Base-by-base conservation (phyloP, 1,140 invertebrate genomes). In the Drosophila mauritiana region DNA sequence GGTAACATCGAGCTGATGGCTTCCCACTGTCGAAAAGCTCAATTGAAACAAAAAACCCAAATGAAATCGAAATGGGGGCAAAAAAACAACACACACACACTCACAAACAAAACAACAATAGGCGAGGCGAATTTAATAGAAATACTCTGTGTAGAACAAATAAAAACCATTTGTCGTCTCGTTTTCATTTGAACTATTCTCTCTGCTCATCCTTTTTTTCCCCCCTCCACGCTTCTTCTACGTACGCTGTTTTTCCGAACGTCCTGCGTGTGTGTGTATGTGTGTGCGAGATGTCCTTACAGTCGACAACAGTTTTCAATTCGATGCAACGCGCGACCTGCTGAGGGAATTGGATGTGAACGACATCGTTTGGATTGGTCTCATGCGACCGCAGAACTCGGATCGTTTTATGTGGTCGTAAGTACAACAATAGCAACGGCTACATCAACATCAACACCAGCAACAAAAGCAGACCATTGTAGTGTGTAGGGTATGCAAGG, bases 371-470 rank as follows among this genome's bases (percentile, higher is more conserved):
- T 96, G 95, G 95, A 95, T 96, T 82, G 95, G 95, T 68, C 93
- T 96, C 59, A 95, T 95, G 80, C 94, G 94, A 65, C 94, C 93
- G 78, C 93, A 94, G 78, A 94, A 94, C 62, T 94, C 95, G 75
- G 93, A 94, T 53, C 94, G 94, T 78, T 96, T 96, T 88, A 94
- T 94, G 74, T 96, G 95, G 95, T 95, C 95, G 95, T 96, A 93
- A 94, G 95, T 94, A 85, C 49, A 72, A 58, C 20, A 34, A 65
- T 15, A 55, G 11, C 36, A 49, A 67, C 40, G 17, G 37, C 39
- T 49, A 75, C 59, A 77, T 42, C 46, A 57, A 55, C 51, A 80
- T 53, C 53, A 59, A 55, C 40, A 64, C 40, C 34, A 67, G 36
- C 58, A 34, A 61, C 43, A 55, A 43, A 34, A 34, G 48, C 48